phyloP scores from a whole-genome alignment of 2,888 invertebrate genomes.

The Chelonus formosanus region DNA sequence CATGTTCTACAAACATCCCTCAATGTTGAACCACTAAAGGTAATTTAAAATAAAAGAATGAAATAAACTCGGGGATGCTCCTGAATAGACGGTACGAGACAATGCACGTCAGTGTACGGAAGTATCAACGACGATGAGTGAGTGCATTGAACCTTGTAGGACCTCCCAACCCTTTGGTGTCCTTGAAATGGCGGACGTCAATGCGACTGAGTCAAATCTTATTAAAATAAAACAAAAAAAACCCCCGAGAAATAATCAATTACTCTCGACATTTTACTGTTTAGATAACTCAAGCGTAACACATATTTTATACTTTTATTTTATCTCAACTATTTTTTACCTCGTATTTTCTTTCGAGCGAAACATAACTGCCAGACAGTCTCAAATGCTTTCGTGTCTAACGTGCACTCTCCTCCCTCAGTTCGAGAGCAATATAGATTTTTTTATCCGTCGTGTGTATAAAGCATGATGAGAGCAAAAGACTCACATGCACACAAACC shows the following conservation, averaged over 20 bases:
- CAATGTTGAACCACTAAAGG: too few species aligned
- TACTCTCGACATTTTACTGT: not conserved
- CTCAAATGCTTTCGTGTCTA: constrained; percentile 2
- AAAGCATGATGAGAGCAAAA: not conserved
- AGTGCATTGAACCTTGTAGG: not conserved
- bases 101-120: too few species aligned
- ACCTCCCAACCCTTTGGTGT: not conserved
- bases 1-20: too few species aligned
- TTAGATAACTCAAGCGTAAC: too few species aligned
- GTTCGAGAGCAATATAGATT: constrained; percentile 15
- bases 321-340: too few species aligned
- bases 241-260: not conserved
- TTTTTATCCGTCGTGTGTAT: constrained; percentile 17
- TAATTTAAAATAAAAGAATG: too few species aligned
- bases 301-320: too few species aligned
- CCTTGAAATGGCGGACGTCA: constrained; percentile 15
- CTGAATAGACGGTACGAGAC: not conserved
- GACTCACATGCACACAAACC: not conserved
- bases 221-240: not conserved
- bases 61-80: too few species aligned
- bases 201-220: too few species aligned
- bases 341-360: not conserved
- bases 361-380: not conserved
- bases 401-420: not conserved
- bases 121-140: not conserved